These are phyloP conservation scores for Colletes gigas DNA, from an alignment of 1,140 invertebrate genomes.

Conservation along the genomic window DNA sequence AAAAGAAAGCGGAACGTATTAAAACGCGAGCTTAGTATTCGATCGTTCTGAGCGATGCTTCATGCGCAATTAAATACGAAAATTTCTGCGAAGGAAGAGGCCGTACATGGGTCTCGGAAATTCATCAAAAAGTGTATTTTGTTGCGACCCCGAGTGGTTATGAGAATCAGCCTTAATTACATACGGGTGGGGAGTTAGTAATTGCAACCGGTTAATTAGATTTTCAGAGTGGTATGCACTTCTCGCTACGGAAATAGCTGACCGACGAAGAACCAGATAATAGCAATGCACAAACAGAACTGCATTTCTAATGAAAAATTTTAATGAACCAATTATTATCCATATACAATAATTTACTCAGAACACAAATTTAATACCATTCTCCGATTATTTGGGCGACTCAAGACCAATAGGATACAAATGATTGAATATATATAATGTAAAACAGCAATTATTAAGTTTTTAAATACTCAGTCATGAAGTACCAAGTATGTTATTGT, in stretches of 20 bases:
- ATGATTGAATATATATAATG: too few species aligned
- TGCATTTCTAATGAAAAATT: neutral
- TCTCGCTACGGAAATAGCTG: slow-evolving; percentile 44
- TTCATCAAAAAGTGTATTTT: slow-evolving; percentile 50
- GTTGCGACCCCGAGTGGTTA: slow-evolving; percentile 38
- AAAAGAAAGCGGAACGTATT: neutral
- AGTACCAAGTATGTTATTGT: too few species aligned
- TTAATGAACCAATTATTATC: slow-evolving; percentile 1
- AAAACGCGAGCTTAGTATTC: neutral
- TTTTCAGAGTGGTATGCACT: slow-evolving; percentile 40
- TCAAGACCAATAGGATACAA: too few species aligned
- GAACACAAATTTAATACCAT: neutral
- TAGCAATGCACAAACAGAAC: neutral
- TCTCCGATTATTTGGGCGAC: neutral
- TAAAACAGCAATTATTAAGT: too few species aligned
- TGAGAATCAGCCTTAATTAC: slow-evolving; percentile 60
- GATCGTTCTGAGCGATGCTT: slow-evolving; percentile 25
- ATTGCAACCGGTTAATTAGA: slow-evolving; percentile 61
- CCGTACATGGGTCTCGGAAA: neutral
- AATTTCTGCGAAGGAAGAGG: slow-evolving; percentile 37
- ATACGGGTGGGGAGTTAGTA: slow-evolving; percentile 21
- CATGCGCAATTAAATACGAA: slow-evolving; percentile 32
- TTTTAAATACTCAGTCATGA: too few species aligned
- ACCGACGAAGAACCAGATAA: slow-evolving; percentile 22
- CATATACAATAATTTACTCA: neutral